A percentile compares a stretch with the other conserved stretches of the same genome.
phyloP scores from a whole-genome alignment of 2,888 invertebrate species.

The Epirrita christyi region DNA sequence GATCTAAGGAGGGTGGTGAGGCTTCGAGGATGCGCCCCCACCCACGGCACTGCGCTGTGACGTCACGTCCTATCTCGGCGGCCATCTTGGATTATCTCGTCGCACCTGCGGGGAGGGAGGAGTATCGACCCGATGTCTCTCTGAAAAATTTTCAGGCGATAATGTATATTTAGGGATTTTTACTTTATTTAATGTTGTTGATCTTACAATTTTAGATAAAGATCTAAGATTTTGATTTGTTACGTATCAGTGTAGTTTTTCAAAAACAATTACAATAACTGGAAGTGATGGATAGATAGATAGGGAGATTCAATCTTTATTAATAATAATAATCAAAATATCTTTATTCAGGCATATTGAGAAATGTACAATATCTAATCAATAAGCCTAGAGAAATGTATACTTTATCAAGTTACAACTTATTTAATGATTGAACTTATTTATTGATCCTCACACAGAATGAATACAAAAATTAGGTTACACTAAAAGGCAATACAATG shows the following conservation, averaged over 20 bases:
- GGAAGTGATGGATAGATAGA: no score
- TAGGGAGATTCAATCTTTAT: no score
- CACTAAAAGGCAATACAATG: no score
- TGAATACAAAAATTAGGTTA: no score
- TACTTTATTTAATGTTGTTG: conserved; percentile 14
- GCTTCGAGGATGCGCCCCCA: conserved; percentile 74
- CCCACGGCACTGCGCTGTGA: conserved; percentile 70
- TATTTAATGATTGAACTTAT: no score
- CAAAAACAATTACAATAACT: not conserved
- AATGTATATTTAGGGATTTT: conserved; percentile 52
- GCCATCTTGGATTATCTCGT: conserved; percentile 86
- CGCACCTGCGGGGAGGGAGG: conserved; percentile 82
- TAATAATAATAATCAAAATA: no score
- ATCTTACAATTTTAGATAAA: not conserved
- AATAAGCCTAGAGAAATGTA: no score
- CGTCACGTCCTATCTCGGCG: conserved; percentile 85
- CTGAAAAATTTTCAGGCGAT: conserved; percentile 77
- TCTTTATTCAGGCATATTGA: no score
- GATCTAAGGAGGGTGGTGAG: conserved; percentile 83
- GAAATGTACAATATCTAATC: no score
- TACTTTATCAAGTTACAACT: no score
- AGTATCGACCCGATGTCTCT: conserved; percentile 76
- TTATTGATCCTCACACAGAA: no score
- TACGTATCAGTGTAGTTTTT: not conserved
- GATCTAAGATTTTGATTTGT: not conserved